Base-by-base conservation (phyloP, 1,140 invertebrate species). In the Galendromus occidentalis region DNA sequence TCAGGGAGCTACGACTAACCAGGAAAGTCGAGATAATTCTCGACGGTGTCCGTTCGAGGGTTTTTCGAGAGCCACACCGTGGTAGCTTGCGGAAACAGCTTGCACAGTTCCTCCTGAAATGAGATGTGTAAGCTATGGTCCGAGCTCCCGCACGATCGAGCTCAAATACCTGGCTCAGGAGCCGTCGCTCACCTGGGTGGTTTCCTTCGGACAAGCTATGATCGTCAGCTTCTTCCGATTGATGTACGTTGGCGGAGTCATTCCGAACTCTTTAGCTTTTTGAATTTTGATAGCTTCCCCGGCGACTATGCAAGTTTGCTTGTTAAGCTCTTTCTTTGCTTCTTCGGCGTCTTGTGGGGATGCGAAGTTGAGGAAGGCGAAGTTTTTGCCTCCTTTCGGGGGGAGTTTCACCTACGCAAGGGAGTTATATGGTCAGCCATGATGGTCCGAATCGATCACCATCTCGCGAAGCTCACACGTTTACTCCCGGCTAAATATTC, bases 31-130 rank as follows among this genome's bases (percentile, higher is more conserved):
- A 59, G 51, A 59, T 59, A 59, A 25, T 59, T 59, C 25, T 59
- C 51, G 20, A 59, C 22, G 14, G 51, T 59, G 33, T 59, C 51
- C 20, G 51, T 29, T 6, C 51, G 51, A 14, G 51, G 14, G 33
- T 59, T 59, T 9, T 59, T 59, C 17, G 51, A 59, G 20, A 59
- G 51, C 51, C 51, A 59, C 20, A 59, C 51, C 25, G 51, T 59
- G 17, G 51, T 59, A 18, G 51, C 51, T 33, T 59, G 51, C 5
- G 51, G 51, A 22, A 59, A 59, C 33, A 59, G 33, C 33, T 59
- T 59, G 33, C 51, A 59, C 20, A 59, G 25, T 59, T 59, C 51
- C 20, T 59, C 51, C 51, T 59, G 22, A 22, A 59, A 59, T 18
- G 2, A 1, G 33, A 39, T 39, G 33, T 39, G 9, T 39, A n/a